Percentiles rank a stretch among this genome's conserved stretches.
These are phyloP conservation scores for Microcebus lehilahytsara DNA, from an alignment of 2,113 vertebrate species.

Conservation along the genomic window DNA sequence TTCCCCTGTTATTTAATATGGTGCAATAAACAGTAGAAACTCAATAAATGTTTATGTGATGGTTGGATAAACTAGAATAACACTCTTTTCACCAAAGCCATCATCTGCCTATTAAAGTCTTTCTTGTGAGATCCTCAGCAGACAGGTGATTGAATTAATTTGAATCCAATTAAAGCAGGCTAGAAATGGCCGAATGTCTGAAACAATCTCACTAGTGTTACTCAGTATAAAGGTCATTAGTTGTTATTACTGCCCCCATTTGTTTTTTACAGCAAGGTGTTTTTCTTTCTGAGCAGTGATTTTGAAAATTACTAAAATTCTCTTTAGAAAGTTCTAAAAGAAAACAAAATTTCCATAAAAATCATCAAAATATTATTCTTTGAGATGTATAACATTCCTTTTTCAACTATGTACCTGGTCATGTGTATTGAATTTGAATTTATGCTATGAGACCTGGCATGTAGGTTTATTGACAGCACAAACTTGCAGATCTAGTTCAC, in stretches of 20 bases:
- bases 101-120: neutral
- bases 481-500: neutral
- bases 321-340: neutral
- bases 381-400: neutral
- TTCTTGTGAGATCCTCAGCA: neutral
- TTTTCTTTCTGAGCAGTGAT: slow-evolving; percentile 4
- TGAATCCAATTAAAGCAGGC: neutral
- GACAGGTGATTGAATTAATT: neutral
- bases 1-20: neutral
- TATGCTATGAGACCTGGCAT: neutral
- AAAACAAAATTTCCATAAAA: neutral
- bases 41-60: neutral
- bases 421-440: neutral
- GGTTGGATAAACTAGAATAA: neutral
- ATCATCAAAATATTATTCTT: neutral
- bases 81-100: neutral
- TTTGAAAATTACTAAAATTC: slow-evolving; percentile 44
- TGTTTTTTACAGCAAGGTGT: neutral
- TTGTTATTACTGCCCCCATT: neutral
- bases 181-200: neutral
- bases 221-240: neutral
- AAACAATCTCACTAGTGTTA: neutral
- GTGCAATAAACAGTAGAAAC: neutral
- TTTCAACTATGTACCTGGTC: neutral
- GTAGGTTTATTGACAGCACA: slow-evolving; percentile 36